Percentiles rank a stretch among this genome's conserved stretches.
Evolutionary conservation across 1,140 invertebrate genomes (phyloP).

Genomic region (Drosophila tani): DNA sequence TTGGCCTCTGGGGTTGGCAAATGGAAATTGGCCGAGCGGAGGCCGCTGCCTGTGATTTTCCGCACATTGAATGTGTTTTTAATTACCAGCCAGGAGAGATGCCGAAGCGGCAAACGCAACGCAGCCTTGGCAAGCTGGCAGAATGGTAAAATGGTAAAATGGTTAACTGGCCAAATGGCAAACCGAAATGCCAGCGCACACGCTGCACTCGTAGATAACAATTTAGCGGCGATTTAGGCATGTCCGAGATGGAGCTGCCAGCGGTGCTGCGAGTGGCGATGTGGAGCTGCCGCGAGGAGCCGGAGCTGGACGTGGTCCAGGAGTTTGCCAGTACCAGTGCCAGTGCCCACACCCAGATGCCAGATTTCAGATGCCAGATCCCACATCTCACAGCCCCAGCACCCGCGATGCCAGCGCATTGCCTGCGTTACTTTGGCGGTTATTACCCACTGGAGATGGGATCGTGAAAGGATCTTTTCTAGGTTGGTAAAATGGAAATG

Average conservation of each 20-base stretch:
- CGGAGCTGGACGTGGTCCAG: background rate
- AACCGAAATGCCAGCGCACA: constrained; percentile 74
- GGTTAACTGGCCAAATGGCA: constrained; percentile 41
- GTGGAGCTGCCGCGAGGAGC: constrained; percentile 4
- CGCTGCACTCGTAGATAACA: constrained; percentile 82
- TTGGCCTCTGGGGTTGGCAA: constrained; percentile 47
- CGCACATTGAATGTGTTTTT: constrained; percentile 83
- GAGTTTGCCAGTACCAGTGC: background rate
- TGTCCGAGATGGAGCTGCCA: constrained; percentile 59
- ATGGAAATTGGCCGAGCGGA: constrained; percentile 60
- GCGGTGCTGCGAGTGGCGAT: constrained; percentile 18
- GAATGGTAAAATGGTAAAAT: constrained; percentile 38
- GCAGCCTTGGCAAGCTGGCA: constrained; percentile 29
- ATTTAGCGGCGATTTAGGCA: constrained; percentile 82
- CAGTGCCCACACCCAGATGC: constrained; percentile 44
- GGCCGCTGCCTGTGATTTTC: constrained; percentile 72
- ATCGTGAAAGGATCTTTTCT: constrained; percentile 15
- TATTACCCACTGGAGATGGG: constrained; percentile 17
- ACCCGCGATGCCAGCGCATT: constrained; percentile 51
- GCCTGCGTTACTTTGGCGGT: constrained; percentile 2
- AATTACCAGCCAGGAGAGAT: constrained; percentile 68
- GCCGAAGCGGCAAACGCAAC: constrained; percentile 50
- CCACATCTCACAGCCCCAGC: constrained; percentile 57
- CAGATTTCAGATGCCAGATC: constrained; percentile 43
- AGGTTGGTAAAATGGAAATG: background rate